Evolutionary conservation across 2,113 vertebrate species (phyloP).

Genomic region (Paramisgurnus dabryanus): DNA sequence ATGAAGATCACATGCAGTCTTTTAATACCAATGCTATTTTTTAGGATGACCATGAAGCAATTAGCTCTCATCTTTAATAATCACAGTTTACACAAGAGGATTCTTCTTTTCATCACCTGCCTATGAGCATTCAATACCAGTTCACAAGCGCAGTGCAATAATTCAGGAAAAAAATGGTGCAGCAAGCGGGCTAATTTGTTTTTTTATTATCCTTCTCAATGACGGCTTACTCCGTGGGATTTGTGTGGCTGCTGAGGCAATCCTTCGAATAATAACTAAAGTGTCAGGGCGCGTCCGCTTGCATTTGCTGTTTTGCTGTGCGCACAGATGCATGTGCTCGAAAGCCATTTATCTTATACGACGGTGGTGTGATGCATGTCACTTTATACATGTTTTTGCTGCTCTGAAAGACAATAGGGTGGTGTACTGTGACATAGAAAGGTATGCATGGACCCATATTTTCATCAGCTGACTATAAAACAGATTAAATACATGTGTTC

Average conservation of each 20-base stretch:
- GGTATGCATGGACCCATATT: background rate
- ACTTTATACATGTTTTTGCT: slow-evolving; percentile 37
- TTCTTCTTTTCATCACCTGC: slow-evolving; percentile 34
- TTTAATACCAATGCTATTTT: background rate
- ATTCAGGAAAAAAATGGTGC: slow-evolving; percentile 57
- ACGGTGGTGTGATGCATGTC: slow-evolving; percentile 50
- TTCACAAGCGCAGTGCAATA: slow-evolving; percentile 59
- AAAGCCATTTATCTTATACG: slow-evolving; percentile 34
- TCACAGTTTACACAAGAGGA: slow-evolving; percentile 7
- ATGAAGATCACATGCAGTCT: background rate
- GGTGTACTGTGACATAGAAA: background rate
- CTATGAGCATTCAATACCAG: slow-evolving; percentile 64
- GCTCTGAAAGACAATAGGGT: slow-evolving; percentile 41
- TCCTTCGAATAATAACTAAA: slow-evolving; percentile 8
- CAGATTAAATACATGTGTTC: slow-evolving; percentile 26
- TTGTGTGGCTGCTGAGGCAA: slow-evolving; percentile 32
- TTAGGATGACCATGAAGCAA: background rate
- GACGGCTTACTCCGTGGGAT: slow-evolving; percentile 39
- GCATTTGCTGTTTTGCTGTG: background rate
- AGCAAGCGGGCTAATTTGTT: slow-evolving; percentile 46
- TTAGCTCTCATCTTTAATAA: background rate
- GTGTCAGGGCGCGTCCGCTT: slow-evolving; percentile 12
- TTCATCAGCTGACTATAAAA: slow-evolving; percentile 12
- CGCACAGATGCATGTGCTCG: slow-evolving; percentile 28
- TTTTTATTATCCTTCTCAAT: slow-evolving; percentile 52